phyloP scores from a whole-genome alignment of 2,113 vertebrate species.

The Heliornis fulica region DNA sequence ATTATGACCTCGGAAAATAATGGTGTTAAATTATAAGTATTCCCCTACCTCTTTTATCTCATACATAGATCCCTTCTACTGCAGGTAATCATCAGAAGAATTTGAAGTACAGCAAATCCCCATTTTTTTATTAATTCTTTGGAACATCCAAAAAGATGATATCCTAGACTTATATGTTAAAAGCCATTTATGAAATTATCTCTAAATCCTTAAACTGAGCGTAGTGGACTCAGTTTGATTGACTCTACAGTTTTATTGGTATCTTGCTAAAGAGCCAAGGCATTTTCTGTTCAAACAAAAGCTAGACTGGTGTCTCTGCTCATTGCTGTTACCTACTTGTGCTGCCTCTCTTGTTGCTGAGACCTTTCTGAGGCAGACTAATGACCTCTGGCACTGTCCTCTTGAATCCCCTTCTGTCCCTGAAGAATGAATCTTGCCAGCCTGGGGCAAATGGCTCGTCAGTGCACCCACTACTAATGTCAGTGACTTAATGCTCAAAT shows the following conservation, averaged over 20 bases:
- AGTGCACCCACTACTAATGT: neutral
- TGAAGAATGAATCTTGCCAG: neutral
- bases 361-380: neutral
- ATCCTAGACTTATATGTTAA: neutral
- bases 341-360: neutral
- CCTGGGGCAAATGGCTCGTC: neutral
- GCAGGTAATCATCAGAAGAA: neutral
- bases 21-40: neutral
- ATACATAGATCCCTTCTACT: neutral
- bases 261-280: neutral
- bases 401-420: neutral
- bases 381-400: neutral
- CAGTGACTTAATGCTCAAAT: neutral
- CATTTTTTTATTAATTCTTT: neutral
- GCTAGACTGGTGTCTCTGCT: neutral
- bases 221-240: neutral
- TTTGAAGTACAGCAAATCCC: neutral
- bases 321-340: neutral
- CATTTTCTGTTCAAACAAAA: neutral
- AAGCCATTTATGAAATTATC: neutral
- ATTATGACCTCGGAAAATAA: neutral
- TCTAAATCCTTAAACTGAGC: neutral
- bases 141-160: neutral
- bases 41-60: neutral
- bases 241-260: neutral